These are phyloP conservation scores for Suillia variegata DNA, from an alignment of 2,888 invertebrate genomes.

Conservation along the genomic window DNA sequence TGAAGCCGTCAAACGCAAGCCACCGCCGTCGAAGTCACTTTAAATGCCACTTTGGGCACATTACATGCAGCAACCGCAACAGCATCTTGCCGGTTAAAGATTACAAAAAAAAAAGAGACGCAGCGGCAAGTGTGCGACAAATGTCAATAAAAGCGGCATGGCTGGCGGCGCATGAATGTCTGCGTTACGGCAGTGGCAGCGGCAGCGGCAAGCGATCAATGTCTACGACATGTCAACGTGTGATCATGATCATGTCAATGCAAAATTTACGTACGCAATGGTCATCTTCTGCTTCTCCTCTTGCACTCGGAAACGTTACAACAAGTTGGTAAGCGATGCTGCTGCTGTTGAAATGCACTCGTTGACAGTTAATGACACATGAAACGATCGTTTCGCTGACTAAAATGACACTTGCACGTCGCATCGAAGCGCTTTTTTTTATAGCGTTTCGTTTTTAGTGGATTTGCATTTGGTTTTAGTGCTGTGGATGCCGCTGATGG, in stretches of 20 bases:
- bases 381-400: constrained; percentile 28
- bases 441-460: too few relatives aligned
- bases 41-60: too few relatives aligned
- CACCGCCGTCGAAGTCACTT: too few relatives aligned
- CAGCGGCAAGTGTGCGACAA: not conserved
- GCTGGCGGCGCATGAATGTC: not conserved
- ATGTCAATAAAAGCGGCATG: not conserved
- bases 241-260: constrained; percentile 26
- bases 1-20: too few relatives aligned
- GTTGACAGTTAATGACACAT: constrained; percentile 31
- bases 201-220: not conserved
- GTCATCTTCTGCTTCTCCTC: not conserved
- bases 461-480: too few relatives aligned
- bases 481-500: too few relatives aligned
- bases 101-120: too few relatives aligned
- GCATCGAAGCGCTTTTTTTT: not conserved
- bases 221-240: constrained; percentile 19
- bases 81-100: too few relatives aligned
- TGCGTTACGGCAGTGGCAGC: not conserved
- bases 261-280: constrained; percentile 18
- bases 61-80: too few relatives aligned
- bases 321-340: not conserved
- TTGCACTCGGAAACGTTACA: not conserved
- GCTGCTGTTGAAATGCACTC: constrained; percentile 8
- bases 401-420: not conserved